Base-by-base conservation (phyloP, 2,888 invertebrate species). In the Lepetodrilus schrolli region DNA sequence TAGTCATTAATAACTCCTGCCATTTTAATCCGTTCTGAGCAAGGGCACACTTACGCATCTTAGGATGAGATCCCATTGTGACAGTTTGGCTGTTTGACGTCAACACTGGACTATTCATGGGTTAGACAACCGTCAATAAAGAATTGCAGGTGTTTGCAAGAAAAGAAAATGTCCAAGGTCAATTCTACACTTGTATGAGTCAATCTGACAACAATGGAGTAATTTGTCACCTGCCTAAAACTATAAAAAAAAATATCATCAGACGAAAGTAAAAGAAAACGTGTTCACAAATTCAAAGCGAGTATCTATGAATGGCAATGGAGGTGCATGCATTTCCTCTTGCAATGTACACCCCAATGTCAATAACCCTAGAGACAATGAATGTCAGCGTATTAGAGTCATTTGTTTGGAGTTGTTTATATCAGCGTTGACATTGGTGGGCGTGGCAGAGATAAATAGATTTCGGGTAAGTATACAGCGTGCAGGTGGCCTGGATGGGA, bases 301-400 rank as follows among this genome's bases (percentile, higher is more conserved):
- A 30, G 34, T 34, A 58, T 30, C 17, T 26, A 34, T 34, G 34
- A 58, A 30, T 30, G 30, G 58, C 26, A 58, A 58, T 58, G 17
- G 30, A 34, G 26, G 34, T 58, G 30, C 30, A 30, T 58, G 30
- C 58, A 58, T 58, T 58, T 58, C 58, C 26, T 30, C 13, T 17
- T 58, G 58, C 26, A 58, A 58, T 58, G 58, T 58, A 58, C 58
- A 58, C 58, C 51, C 58, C n/a, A n/a, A 58, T 58, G 58, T 58
- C 58, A 58, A 58, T 58, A 58, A 34, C 30, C 13, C 30, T 13
- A 17, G 13, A 58, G 30, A 58, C 58, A 58, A 58, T 58, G 34
- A 58, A 58, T 58, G 58, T 58, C 58, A 58, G 58, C 30, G 58
- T 17, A 58, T 58, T 58, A 58, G 58, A 58, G 34, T 58, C 58